Evolutionary conservation across 2,113 vertebrate species (phyloP).

Genomic region (Pimephales promelas): DNA sequence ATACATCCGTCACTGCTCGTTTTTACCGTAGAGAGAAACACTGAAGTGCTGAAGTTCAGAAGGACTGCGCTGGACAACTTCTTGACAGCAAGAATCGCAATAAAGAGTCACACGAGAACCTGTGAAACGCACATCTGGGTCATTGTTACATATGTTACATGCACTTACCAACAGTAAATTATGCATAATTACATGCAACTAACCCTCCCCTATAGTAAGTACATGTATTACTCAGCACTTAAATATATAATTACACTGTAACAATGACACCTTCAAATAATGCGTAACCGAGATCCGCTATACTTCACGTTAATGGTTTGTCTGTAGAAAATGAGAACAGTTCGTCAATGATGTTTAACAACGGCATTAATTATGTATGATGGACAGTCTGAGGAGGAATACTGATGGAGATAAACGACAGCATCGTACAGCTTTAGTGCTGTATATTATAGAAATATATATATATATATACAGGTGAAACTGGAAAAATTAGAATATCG

Average conservation of each 20-base stretch:
- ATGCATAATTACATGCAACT: too few species aligned
- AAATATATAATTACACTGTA: too few species aligned
- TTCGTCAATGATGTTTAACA: conserved; percentile 9
- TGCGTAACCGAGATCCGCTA: not conserved
- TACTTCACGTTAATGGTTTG: not conserved
- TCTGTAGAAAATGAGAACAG: not conserved
- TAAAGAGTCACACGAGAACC: not conserved
- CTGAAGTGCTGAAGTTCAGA: not conserved
- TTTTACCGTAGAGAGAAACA: conserved; percentile 12
- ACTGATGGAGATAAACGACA: not conserved
- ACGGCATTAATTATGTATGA: conserved; percentile 26
- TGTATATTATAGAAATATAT: too few species aligned
- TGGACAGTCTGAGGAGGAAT: not conserved
- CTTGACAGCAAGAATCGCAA: not conserved
- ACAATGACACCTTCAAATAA: too few species aligned
- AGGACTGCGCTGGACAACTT: not conserved
- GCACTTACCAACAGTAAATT: too few species aligned
- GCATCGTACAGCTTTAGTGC: not conserved
- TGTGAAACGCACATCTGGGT: not conserved
- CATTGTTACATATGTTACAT: not conserved
- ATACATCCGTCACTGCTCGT: conserved; percentile 17
- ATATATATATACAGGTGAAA: too few species aligned
- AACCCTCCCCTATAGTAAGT: too few species aligned
- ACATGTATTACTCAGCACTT: too few species aligned
- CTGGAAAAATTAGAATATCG: too few species aligned